Evolutionary conservation across 2,113 vertebrate genomes (phyloP).

Genomic region (Heloderma charlesbogerti): DNA sequence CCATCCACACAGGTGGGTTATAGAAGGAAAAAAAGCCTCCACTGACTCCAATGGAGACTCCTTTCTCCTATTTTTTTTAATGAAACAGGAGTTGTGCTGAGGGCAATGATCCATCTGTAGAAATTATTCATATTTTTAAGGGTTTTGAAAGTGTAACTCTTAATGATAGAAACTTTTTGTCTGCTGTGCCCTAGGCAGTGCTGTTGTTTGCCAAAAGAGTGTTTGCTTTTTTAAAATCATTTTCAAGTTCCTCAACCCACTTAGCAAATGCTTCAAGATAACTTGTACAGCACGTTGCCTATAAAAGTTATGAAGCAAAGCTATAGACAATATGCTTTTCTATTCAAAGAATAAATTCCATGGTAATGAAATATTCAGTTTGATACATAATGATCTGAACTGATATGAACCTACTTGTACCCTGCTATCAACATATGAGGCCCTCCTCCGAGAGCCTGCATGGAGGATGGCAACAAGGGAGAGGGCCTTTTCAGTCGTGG

Average conservation of each 20-base stretch:
- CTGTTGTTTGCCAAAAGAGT: background rate
- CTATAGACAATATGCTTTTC: background rate
- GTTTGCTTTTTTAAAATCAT: constrained; percentile 25
- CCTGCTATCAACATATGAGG: no score
- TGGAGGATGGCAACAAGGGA: no score
- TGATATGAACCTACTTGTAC: no score
- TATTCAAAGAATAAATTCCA: constrained; percentile 1
- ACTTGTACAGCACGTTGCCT: constrained; percentile 49
- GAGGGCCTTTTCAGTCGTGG: no score
- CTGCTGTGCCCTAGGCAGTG: constrained; percentile 35
- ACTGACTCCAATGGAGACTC: no score
- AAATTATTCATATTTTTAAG: constrained; percentile 62
- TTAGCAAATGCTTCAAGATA: constrained; percentile 62
- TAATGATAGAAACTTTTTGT: constrained; percentile 54
- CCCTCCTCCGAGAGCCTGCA: no score
- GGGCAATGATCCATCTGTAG: constrained; percentile 49
- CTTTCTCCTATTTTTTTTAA: constrained; percentile 6
- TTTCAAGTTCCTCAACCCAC: constrained; percentile 57
- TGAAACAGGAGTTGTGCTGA: constrained; percentile 25
- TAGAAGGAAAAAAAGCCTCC: no score
- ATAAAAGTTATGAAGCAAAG: background rate
- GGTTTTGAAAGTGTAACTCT: constrained; percentile 50
- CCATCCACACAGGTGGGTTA: no score
- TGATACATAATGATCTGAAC: background rate
- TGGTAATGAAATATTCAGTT: background rate